phyloP scores from a whole-genome alignment of 2,113 vertebrate genomes.

The Coryphaenoides rupestris region DNA sequence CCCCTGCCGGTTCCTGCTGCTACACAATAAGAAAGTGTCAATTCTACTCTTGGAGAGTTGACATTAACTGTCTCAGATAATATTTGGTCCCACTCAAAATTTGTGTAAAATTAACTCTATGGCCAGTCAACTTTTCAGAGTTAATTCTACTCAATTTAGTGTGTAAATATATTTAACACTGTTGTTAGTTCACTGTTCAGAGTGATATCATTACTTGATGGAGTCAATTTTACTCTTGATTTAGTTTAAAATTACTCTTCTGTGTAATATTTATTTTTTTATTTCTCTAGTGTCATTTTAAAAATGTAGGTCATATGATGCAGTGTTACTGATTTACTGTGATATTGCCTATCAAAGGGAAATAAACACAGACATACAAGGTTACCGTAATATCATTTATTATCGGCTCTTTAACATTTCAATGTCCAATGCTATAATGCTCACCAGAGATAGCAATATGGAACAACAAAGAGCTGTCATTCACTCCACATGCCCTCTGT shows the following conservation, averaged over 20 bases:
- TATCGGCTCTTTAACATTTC: neutral
- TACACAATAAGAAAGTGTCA: conserved; percentile 18
- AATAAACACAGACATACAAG: neutral
- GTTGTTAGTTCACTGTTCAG: neutral
- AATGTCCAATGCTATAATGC: neutral
- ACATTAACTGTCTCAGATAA: conserved; percentile 10
- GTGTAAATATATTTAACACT: conserved; percentile 4
- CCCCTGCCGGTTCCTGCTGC: too few relatives aligned
- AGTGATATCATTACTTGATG: neutral
- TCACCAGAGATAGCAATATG: conserved; percentile 25
- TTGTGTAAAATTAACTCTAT: conserved; percentile 11
- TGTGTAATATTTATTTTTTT: too few relatives aligned
- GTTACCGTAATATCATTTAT: neutral
- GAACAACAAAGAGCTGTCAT: conserved; percentile 20
- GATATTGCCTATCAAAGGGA: neutral
- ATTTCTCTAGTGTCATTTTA: neutral
- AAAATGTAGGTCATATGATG: neutral
- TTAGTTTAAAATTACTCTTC: neutral
- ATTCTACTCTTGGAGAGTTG: conserved; percentile 11
- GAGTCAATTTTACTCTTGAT: neutral
- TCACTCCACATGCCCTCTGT: conserved; percentile 24
- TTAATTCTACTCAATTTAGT: neutral
- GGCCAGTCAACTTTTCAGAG: neutral
- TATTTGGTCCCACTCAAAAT: conserved; percentile 19
- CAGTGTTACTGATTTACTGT: neutral